Evolutionary conservation across 2,113 vertebrate species (phyloP).

Genomic region (Paralichthys olivaceus): DNA sequence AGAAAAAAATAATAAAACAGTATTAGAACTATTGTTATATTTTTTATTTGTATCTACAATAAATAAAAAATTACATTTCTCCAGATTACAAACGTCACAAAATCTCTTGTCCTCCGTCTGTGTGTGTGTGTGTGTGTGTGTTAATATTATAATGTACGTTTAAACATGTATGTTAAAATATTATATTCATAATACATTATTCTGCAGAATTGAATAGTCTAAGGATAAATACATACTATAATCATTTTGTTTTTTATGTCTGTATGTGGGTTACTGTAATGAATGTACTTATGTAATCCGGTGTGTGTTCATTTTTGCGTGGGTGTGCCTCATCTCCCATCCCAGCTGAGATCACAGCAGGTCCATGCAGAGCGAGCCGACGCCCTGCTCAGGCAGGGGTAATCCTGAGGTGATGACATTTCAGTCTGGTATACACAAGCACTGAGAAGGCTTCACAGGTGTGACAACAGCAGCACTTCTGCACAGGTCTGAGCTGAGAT

Average conservation of each 20-base stretch:
- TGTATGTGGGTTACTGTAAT: background rate
- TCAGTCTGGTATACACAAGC: too few relatives aligned
- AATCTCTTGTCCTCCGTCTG: too few relatives aligned
- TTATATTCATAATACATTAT: background rate
- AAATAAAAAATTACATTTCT: too few relatives aligned
- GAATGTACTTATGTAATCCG: background rate
- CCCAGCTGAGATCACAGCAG: conserved; percentile 14
- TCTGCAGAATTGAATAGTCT: background rate
- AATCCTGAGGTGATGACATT: conserved; percentile 63
- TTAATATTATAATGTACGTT: too few relatives aligned
- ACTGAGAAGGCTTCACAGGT: conserved; percentile 34
- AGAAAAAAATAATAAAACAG: too few relatives aligned
- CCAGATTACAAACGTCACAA: too few relatives aligned
- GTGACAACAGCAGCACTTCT: background rate
- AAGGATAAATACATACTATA: background rate
- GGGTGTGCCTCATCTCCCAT: conserved; percentile 3
- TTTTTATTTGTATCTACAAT: background rate
- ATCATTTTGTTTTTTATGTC: background rate
- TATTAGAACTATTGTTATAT: too few relatives aligned
- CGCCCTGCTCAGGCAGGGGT: conserved; percentile 24
- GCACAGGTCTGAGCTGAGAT: background rate
- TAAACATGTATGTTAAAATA: too few relatives aligned
- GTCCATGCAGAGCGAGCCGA: background rate
- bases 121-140: too few relatives aligned
- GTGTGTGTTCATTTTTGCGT: background rate